Evolutionary conservation across 2,797 vertebrate species (phyloP).

Genomic region (Bovichtus variegatus): DNA sequence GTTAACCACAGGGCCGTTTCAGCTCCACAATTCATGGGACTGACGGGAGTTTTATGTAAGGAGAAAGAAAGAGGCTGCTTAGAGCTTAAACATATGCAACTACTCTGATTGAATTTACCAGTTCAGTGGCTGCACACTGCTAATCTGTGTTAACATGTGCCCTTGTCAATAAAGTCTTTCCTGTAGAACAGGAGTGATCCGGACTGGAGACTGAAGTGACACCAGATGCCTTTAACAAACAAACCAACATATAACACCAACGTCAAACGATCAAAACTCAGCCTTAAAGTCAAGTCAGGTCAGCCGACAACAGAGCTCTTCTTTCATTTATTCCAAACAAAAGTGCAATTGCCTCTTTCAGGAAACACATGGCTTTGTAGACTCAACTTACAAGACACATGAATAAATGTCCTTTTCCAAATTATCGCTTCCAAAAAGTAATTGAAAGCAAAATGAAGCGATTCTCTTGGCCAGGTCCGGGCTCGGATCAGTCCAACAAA

Average conservation of each 20-base stretch:
- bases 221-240: too few species aligned
- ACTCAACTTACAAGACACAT: constrained; percentile 15
- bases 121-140: constrained; percentile 47
- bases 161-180: constrained; percentile 37
- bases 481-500: constrained; percentile 43
- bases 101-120: constrained; percentile 50
- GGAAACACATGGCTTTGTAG: constrained; percentile 32
- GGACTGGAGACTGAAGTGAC: constrained; percentile 2
- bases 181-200: constrained; percentile 26
- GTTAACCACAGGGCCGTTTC: constrained; percentile 44
- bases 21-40: constrained; percentile 27
- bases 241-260: too few species aligned
- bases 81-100: constrained; percentile 36
- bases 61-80: constrained; percentile 35
- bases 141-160: constrained; percentile 58
- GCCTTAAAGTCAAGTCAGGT: too few species aligned
- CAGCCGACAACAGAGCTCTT: constrained; percentile 41
- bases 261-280: constrained; percentile 6
- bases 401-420: constrained; percentile 36
- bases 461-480: constrained; percentile 28
- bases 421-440: constrained; percentile 47
- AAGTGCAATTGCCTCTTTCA: constrained; percentile 26
- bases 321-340: constrained; percentile 43
- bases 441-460: constrained; percentile 64
- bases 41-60: constrained; percentile 34